A percentile compares a stretch with the other conserved stretches of the same genome.
These are phyloP conservation scores for Channa argus DNA, from an alignment of 2,113 vertebrate species.

Conservation along the genomic window DNA sequence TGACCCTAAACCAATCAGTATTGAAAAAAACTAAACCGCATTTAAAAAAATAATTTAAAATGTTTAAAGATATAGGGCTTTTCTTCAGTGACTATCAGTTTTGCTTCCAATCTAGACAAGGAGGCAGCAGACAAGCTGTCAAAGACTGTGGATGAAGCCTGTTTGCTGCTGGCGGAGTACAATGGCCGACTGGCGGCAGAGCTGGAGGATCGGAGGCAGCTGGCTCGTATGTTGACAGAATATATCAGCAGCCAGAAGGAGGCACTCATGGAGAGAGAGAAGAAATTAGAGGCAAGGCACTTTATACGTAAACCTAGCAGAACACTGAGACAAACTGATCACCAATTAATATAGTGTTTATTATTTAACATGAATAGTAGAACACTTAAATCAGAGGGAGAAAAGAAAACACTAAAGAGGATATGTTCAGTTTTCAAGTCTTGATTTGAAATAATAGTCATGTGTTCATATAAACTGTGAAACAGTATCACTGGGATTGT, in stretches of 20 bases:
- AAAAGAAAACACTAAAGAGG: too few species aligned
- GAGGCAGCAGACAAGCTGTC: conserved; percentile 96
- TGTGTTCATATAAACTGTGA: too few species aligned
- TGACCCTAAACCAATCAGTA: too few species aligned
- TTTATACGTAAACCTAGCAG: not conserved
- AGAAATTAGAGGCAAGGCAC: conserved; percentile 91
- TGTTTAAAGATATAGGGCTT: too few species aligned
- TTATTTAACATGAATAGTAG: not conserved
- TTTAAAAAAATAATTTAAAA: too few species aligned
- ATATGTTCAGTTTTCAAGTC: too few species aligned
- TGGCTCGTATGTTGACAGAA: conserved; percentile 96
- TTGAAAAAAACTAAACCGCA: too few species aligned
- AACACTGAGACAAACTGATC: too few species aligned
- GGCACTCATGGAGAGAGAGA: conserved; percentile 93
- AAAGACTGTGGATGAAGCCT: conserved; percentile 97
- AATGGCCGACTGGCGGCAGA: conserved; percentile 96
- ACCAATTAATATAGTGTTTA: too few species aligned
- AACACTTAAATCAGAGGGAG: too few species aligned
- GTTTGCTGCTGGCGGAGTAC: conserved; percentile 95
- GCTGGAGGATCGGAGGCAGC: conserved; percentile 96
- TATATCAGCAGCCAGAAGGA: conserved; percentile 97
- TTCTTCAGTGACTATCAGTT: not conserved
- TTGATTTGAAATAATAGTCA: too few species aligned
- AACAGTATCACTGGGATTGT: too few species aligned
- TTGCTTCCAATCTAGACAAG: conserved; percentile 85